These are phyloP conservation scores for Schizopygopsis pylzovi DNA, from an alignment of 2,797 vertebrate genomes.

Conservation along the genomic window DNA sequence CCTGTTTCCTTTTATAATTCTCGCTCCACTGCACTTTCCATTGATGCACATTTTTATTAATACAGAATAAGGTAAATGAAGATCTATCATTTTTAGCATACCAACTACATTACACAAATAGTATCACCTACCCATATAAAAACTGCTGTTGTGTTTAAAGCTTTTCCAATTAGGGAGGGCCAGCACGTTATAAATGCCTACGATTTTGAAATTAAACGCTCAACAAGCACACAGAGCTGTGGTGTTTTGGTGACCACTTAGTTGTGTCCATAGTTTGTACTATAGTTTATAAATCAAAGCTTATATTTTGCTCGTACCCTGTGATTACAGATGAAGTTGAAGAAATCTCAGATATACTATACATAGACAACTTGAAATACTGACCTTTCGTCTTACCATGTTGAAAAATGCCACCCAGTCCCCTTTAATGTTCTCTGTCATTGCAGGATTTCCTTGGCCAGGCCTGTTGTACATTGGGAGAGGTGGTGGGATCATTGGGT, in stretches of 20 bases:
- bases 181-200: not conserved
- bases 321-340: not conserved
- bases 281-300: not conserved
- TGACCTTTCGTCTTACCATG: constrained; percentile 6
- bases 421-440: constrained; percentile 21
- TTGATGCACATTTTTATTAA: not conserved
- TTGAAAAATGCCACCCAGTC: not conserved
- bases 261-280: not conserved
- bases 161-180: not conserved
- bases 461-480: constrained; percentile 91
- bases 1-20: not conserved
- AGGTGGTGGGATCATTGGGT: constrained; percentile 94
- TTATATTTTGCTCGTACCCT: not conserved
- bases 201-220: not conserved
- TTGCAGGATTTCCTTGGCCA: constrained; percentile 96
- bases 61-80: not conserved
- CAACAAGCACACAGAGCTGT: not conserved
- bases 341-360: not conserved
- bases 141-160: not conserved
- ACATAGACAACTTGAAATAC: constrained; percentile 4
- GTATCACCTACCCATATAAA: not conserved
- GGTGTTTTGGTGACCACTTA: not conserved
- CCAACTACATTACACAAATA: not conserved
- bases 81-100: constrained; percentile 1
- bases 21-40: not conserved